A percentile compares a stretch with the other conserved stretches of the same genome.
Evolutionary conservation across 2,888 invertebrate species (phyloP).

Genomic region (Eupithecia centaureata): DNA sequence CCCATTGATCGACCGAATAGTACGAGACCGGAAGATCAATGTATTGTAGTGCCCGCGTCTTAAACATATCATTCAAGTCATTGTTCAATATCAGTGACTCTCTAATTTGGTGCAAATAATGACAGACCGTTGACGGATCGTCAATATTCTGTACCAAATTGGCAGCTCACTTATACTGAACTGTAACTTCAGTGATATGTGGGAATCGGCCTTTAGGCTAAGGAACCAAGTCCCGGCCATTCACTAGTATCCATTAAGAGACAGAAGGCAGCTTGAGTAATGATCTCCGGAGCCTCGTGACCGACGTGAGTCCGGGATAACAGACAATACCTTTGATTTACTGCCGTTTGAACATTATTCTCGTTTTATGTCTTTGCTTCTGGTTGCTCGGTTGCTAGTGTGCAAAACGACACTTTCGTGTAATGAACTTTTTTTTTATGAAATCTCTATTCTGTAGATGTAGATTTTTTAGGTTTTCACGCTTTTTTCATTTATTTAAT

Average conservation of each 20-base stretch:
- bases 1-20: background rate
- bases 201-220: too few species aligned
- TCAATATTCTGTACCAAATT: too few species aligned
- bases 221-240: slow-evolving; percentile 1
- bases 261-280: slow-evolving; percentile 61
- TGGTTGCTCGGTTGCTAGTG: slow-evolving; percentile 21
- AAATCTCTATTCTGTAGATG: background rate
- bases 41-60: background rate
- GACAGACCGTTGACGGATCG: too few species aligned
- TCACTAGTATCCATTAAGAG: slow-evolving; percentile 36
- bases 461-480: too few species aligned
- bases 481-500: too few species aligned
- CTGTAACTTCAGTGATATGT: too few species aligned
- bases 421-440: slow-evolving; percentile 7
- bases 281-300: slow-evolving; percentile 62
- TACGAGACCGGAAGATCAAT: background rate
- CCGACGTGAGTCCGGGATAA: slow-evolving; percentile 56
- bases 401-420: slow-evolving; percentile 24
- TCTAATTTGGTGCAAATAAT: too few species aligned
- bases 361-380: slow-evolving; percentile 38
- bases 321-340: slow-evolving; percentile 56
- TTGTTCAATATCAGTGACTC: too few species aligned
- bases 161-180: too few species aligned
- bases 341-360: slow-evolving; percentile 45
- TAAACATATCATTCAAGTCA: too few species aligned